Evolutionary conservation across 2,797 vertebrate genomes (phyloP), one percentile per base, ranked within the genome.

Genomic region (Limosa lapponica): DNA sequence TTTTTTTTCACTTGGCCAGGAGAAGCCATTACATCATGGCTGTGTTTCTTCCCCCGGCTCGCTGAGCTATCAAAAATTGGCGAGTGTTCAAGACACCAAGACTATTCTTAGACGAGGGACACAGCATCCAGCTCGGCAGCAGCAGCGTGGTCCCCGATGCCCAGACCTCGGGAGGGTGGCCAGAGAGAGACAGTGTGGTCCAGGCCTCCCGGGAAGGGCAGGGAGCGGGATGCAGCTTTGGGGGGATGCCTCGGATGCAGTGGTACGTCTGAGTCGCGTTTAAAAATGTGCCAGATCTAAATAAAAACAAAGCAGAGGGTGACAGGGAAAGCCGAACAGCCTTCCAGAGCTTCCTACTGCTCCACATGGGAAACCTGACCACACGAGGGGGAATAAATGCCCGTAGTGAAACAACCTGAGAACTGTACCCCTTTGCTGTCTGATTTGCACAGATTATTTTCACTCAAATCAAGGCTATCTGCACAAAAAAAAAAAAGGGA

Each of bases 21-120:
- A 96, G 95, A 95, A 96, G 82, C 93, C 95, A 97, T 97, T 96
- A 96, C 92, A 87, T 92, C 95, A 96, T 93, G 96, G 93, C 94
- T 93, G 85, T 41, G 79, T 75, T 95, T 86, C 85, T 87, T 90
- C 81, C 83, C 80, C 66, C 59, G 48, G 73, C 70, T 66, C 65
- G 74, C 88, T 1, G 39, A 93, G 91, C 95, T 74, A 77, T 92
- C 93, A 89, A 64, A 78, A 80, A 13, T 81, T 93, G 90, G 94
- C 95, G 85, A 64, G 86, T 2, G 0, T 80, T 94, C 88, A 88
- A 86, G 80, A 58, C 48, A 74, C 61, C 7, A 15, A 61, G 79
- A 78, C 95, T 95, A 59, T 92, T 88, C 90, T 87, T 92, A 93
- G 90, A 41, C 0, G 0, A 90, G 90, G 90, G 88, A 69, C 81